Evolutionary conservation across 2,888 invertebrate genomes (phyloP).

Genomic region (Laspeyria flexula): DNA sequence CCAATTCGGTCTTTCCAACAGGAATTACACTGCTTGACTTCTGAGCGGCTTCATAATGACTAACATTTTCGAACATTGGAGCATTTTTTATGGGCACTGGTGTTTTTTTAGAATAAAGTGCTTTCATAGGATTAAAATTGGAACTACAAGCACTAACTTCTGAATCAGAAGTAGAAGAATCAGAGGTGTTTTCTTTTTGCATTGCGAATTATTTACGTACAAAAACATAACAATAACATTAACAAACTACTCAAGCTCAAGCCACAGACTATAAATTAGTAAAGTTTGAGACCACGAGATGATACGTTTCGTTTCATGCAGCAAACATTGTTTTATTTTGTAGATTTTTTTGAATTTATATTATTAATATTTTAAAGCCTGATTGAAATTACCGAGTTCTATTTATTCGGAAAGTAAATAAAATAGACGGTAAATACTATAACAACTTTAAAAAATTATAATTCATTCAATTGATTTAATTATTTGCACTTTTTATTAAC

Average conservation of each 20-base stretch:
- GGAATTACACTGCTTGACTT: slow-evolving; percentile 52
- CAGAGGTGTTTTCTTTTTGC: slow-evolving; percentile 60
- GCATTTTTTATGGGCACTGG: slow-evolving; percentile 85
- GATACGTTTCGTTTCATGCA: slow-evolving; percentile 10
- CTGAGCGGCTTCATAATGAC: slow-evolving; percentile 81
- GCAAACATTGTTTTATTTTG: neutral
- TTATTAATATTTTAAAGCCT: no score
- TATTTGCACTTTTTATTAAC: slow-evolving; percentile 52
- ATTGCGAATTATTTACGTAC: slow-evolving; percentile 43
- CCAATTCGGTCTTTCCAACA: slow-evolving; percentile 60
- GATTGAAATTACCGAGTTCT: no score
- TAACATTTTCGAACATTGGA: slow-evolving; percentile 89
- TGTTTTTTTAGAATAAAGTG: slow-evolving; percentile 86
- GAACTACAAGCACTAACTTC: slow-evolving; percentile 74
- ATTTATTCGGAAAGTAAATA: no score
- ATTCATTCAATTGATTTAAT: slow-evolving; percentile 35
- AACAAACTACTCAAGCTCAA: no score
- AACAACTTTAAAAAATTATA: slow-evolving; percentile 13
- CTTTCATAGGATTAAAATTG: slow-evolving; percentile 90
- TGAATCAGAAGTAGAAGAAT: slow-evolving; percentile 75
- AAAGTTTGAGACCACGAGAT: no score
- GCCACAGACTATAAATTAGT: no score
- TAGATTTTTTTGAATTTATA: neutral
- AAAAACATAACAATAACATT: slow-evolving; percentile 16
- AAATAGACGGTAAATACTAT: no score